Evolutionary conservation across 2,888 invertebrate species (phyloP), one percentile per base, ranked within the genome.

Genomic region (Myopa tessellatipennis): DNA sequence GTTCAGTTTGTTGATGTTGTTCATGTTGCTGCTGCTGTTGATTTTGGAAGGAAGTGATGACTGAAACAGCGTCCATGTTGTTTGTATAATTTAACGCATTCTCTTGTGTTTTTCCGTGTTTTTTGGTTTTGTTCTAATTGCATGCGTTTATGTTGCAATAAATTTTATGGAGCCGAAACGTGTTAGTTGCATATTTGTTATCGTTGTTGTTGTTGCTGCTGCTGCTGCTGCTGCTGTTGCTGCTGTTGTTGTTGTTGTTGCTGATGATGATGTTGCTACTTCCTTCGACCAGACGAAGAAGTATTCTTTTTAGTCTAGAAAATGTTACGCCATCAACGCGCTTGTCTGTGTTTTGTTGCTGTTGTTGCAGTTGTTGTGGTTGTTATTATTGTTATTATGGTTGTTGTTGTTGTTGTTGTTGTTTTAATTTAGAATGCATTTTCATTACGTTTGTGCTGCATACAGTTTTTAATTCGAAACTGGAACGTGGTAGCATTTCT

Each of bases 1-100:
- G 50, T 50, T n/a, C 26, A 38, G 4, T 4, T 67, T 68, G 55
- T 70, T 26, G 45, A 14, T 69, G 69, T 36, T 67, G 67, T 74
- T 67, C 40, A n/a, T n/a, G n/a, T n/a, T 40, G 67, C n/a, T 74
- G 67, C 16, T 36, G 52, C 52, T 67, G 55, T 5, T 52, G 70
- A 14, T 16, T 26, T 55, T 50, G 52, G 74, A 55, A 67, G 55
- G 74, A 74, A 74, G 74, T 74, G 67, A 74, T 74, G 74, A 74
- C 67, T 74, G 74, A 74, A 74, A 74, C 67, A 67, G 68, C 67
- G 38, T 18, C 18, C 55, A 38, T 74, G n/a, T 67, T 14, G 34
- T 55, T 68, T 68, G 58, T n/a, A 36, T 5, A 38, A 50, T 67
- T 74, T 36, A 45, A 63, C 65, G 63, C 60, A n/a, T 50, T 65